These are phyloP conservation scores for Ceratitis capitata DNA, from an alignment of 1,140 invertebrate genomes.

Conservation along the genomic window DNA sequence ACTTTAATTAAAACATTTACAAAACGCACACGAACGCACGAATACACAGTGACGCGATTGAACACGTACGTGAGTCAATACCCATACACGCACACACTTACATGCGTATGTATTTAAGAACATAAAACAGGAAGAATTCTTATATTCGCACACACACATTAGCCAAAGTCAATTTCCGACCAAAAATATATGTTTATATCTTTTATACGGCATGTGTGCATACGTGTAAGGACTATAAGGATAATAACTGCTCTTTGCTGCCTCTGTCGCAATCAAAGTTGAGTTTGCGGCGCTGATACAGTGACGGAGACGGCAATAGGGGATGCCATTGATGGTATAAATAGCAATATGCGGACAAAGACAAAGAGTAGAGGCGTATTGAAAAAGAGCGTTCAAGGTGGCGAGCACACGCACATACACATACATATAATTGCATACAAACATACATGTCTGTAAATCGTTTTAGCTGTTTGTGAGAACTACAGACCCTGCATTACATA, in stretches of 20 bases:
- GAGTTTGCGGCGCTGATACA: not conserved
- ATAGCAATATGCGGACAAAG: not conserved
- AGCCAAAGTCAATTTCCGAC: not conserved
- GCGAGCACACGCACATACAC: not conserved
- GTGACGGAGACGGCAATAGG: not conserved
- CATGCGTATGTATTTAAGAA: no score
- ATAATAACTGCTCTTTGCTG: conserved; percentile 2
- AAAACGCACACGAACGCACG: conserved; percentile 24
- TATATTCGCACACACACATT: not conserved
- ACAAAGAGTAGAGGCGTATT: not conserved
- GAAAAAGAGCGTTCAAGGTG: not conserved
- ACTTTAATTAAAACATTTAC: conserved; percentile 63
- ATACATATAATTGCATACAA: conserved; percentile 42
- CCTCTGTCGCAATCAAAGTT: conserved; percentile 25
- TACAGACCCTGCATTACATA: conserved; percentile 43
- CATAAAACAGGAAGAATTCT: no score
- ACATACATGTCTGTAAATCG: not conserved
- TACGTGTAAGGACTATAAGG: not conserved
- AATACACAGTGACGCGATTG: conserved; percentile 48
- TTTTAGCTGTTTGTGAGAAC: no score
- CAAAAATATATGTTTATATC: not conserved
- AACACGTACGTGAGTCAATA: conserved; percentile 42
- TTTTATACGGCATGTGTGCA: not conserved
- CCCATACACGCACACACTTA: not conserved
- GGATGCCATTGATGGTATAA: not conserved